Evolutionary conservation across 53 echinoderm and acorn worm species (phyloP), one percentile per base, ranked within the genome.

Genomic region (Pentamera pediparva): DNA sequence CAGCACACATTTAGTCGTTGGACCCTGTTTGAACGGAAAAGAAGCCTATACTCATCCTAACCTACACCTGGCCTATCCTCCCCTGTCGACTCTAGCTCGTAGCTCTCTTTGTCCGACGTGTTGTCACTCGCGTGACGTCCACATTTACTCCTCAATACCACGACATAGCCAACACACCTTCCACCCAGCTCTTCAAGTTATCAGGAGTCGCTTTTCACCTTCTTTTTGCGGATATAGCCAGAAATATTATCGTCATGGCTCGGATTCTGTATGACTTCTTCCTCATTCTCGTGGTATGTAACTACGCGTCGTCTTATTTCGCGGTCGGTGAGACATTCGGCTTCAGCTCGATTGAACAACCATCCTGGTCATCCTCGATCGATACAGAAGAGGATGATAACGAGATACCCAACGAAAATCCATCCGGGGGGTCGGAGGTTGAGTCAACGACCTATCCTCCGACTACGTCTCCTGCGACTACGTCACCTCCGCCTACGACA

Each of bases 311-410:
- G 10, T 45, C 67, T 5, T 67, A 67, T 39, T 67, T 43, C 30
- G 67, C 41, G 1, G 67, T 41, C 41, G 67, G 67, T 3, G 67
- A 67, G 12, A 67, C 67, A 11, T 67, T 67, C 45, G 67, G 67
- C 5, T 67, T 67, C 25, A 67, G 67, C 29, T 67, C 67, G 8
- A 45, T 67, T 40, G 30, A 41, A 28, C 41, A 67, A 26, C 67
- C 67, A 9, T 67, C 67, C 17, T 67, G 67, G 67, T 67, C 45
- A 10, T 67, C 67, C 25, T 67, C 67, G 28, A 13, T 67, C 43
- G 39, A 10, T 7, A 29, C 40, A 9, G 30, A 67, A 40, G 67
- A 67, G 1, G 15, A 13, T 10, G 17, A 39, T 19, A 31, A 43
- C 21, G 26, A 27, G n/a, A n/a, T n/a, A n/a, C n/a, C n/a, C n/a